Conservation (phyloP, 2,888 invertebrate species). For the Rhodophaea formosa region DNA sequence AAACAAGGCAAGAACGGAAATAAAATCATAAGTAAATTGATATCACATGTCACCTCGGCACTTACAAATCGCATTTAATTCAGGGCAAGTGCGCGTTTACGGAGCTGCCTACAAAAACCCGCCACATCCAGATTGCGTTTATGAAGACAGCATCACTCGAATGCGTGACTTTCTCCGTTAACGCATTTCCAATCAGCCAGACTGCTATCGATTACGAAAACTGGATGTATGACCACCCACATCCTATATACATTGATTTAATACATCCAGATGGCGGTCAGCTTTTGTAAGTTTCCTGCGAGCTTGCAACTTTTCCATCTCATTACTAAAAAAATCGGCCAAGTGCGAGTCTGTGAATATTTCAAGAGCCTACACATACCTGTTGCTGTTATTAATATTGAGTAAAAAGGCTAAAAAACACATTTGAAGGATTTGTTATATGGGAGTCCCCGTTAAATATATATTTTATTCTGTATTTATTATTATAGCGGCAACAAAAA, state of each 20-base stretch:
- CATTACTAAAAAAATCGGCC: too few species aligned
- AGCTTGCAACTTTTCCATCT: too few species aligned
- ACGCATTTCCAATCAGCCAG: constrained; percentile 44
- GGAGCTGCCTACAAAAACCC: constrained; percentile 36
- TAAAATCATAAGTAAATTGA: neutral
- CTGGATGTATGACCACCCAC: constrained; percentile 20
- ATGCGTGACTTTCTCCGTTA: constrained; percentile 50
- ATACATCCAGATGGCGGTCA: neutral
- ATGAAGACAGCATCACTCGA: constrained; percentile 32
- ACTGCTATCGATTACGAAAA: constrained; percentile 29
- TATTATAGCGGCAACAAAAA: too few species aligned
- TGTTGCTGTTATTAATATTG: too few species aligned
- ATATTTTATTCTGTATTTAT: too few species aligned
- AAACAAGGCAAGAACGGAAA: neutral
- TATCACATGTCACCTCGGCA: neutral
- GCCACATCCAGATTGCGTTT: constrained; percentile 31
- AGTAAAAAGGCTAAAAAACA: too few species aligned
- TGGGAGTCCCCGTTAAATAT: too few species aligned
- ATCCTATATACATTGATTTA: constrained; percentile 19
- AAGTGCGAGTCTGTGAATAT: too few species aligned
- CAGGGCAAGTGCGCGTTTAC: constrained; percentile 19
- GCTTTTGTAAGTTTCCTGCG: neutral
- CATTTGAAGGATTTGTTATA: too few species aligned
- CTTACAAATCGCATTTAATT: neutral
- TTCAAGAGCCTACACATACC: too few species aligned